Conservation (phyloP, 2,888 invertebrate species). For the Peribatodes rhomboidaria region DNA sequence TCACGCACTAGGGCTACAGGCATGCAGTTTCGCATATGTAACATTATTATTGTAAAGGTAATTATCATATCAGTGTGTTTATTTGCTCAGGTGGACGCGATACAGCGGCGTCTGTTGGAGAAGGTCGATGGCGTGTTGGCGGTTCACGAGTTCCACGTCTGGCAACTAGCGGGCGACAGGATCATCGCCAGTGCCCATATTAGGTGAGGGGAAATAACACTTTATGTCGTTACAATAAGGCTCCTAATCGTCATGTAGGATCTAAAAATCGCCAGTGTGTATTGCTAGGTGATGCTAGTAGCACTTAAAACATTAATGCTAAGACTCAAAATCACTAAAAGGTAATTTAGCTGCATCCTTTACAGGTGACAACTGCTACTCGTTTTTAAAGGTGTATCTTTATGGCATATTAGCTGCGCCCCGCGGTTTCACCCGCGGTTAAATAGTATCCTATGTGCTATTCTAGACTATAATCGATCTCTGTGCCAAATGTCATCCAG, state of each 20-base stretch:
- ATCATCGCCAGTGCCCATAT: conserved; percentile 99
- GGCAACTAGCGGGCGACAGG: conserved; percentile 98
- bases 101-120: conserved; percentile 94
- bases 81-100: conserved; percentile 91
- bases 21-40: neutral
- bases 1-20: too few relatives aligned
- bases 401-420: too few relatives aligned
- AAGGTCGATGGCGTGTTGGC: conserved; percentile 98
- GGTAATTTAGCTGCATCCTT: too few relatives aligned
- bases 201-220: conserved; percentile 81
- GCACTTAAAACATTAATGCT: neutral
- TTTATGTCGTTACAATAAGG: neutral
- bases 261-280: neutral
- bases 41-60: neutral
- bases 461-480: too few relatives aligned
- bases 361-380: too few relatives aligned
- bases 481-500: too few relatives aligned
- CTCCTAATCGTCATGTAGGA: neutral
- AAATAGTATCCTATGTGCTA: too few relatives aligned
- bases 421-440: too few relatives aligned
- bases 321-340: neutral
- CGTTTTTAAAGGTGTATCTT: too few relatives aligned
- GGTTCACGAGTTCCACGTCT: conserved; percentile 99
- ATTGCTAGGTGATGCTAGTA: neutral
- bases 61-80: conserved; percentile 10